Base-by-base conservation (phyloP, 2,888 invertebrate genomes). In the Periphyllus acericola region DNA sequence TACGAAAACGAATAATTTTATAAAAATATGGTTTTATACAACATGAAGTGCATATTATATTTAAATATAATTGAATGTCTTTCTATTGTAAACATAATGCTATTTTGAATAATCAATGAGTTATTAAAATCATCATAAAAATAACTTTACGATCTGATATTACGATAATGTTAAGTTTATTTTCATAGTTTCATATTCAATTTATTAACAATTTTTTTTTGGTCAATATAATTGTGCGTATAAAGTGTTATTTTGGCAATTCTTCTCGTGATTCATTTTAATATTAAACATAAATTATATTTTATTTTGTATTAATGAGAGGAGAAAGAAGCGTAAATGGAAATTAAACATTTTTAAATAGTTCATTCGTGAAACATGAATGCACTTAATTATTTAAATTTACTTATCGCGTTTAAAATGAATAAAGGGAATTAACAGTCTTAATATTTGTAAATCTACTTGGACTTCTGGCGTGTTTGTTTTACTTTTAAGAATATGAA, bases 231-330 rank as follows among this genome's bases (percentile, higher is more conserved):
- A 80, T 40, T n/a, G 17, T 17, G 14, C 40, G 40, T 81, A 14
- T 29, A 40, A n/a, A 72, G 52, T 25, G 29, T n/a, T 17, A 36
- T 36, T 74, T 74, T 82, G 72, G 72, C n/a, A 72, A 55, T 34
- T 40, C 4, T 29, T 55, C n/a, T 19, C 29, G 72, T 19, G 6
- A 34, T 71, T 52, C 17, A 34, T 34, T 25, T 82, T 6, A 6
- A 29, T 40, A 32, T 72, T 72, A 25, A 72, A 71, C 32, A 52
- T 52, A 55, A 71, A 52, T 72, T 72, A 34, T 68, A 80, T 68
- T 68, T 68, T 6, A 40, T 55, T 29, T 29, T 21, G 29, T 68
- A 5, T 68, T n/a, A 36, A 66, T 21, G 68, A 29, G 29, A 68
- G n/a, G 68, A 68, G 11, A 68, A 68, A 29, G 29, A 29, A 68